Percentiles rank a stretch among this genome's conserved stretches.
These are phyloP conservation scores for Plestiodon gilberti DNA, from an alignment of 2,113 vertebrate species.

Conservation along the genomic window DNA sequence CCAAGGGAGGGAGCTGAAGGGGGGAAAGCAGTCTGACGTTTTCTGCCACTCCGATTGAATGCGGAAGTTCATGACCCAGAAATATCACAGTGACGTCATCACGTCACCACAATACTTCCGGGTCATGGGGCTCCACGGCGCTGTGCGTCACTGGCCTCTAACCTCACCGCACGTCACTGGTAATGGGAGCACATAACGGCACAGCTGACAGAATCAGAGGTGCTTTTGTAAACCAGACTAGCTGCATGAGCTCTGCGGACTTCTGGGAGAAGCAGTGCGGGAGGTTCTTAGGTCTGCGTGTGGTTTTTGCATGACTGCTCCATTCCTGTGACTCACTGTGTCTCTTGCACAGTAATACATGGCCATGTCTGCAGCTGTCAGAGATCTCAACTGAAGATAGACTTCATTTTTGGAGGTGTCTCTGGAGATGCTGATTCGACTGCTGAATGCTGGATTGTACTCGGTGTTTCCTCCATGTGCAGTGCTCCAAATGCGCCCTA, in stretches of 20 bases:
- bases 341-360: background rate
- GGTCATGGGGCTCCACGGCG: too few species aligned
- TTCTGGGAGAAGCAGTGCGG: background rate
- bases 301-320: background rate
- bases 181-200: too few species aligned
- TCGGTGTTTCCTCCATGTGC: background rate
- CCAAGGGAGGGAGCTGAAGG: too few species aligned
- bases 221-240: background rate
- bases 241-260: too few species aligned
- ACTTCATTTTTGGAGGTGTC: slow-evolving; percentile 5
- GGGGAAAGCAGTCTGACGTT: too few species aligned
- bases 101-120: too few species aligned
- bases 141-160: too few species aligned
- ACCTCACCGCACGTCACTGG: too few species aligned
- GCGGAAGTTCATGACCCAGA: too few species aligned
- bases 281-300: background rate
- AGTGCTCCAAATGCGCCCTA: background rate
- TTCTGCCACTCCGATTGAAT: too few species aligned
- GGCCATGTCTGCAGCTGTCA: background rate
- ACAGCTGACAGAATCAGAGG: too few species aligned
- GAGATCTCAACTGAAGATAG: background rate
- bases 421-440: background rate
- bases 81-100: too few species aligned
- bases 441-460: background rate
- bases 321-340: background rate